phyloP scores from a whole-genome alignment of 2,888 invertebrate genomes.

The Andrena praecox region DNA sequence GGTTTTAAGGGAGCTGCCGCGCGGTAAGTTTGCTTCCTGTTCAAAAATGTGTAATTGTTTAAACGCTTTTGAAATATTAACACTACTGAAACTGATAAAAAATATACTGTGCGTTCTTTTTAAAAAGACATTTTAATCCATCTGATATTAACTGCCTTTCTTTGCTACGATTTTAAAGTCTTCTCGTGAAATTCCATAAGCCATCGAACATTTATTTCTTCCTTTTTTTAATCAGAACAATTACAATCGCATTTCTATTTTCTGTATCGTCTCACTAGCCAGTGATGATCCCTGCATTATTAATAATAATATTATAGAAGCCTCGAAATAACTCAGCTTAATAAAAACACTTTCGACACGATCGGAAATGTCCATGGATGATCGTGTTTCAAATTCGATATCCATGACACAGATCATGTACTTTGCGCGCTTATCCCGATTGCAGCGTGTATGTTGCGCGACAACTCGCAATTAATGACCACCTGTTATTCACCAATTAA shows the following conservation, averaged over 20 bases:
- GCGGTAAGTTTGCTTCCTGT: neutral
- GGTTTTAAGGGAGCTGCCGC: conserved; percentile 5
- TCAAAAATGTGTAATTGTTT: conserved; percentile 1
- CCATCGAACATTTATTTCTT: too few relatives aligned
- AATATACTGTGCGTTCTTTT: neutral
- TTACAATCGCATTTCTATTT: too few relatives aligned
- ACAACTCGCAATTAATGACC: conserved; percentile 1
- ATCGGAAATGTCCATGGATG: neutral
- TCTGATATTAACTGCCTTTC: too few relatives aligned
- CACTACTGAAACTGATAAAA: neutral
- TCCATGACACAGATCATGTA: neutral
- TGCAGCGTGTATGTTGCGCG: neutral
- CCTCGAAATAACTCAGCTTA: neutral
- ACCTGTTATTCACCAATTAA: conserved; percentile 31
- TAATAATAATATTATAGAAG: too few relatives aligned
- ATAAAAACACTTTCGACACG: neutral
- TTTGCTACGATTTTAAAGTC: too few relatives aligned
- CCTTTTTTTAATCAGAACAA: too few relatives aligned
- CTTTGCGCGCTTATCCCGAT: neutral
- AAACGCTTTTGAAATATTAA: neutral
- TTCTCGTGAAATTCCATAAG: too few relatives aligned
- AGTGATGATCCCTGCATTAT: too few relatives aligned
- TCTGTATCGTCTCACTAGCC: too few relatives aligned
- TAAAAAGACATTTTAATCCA: neutral
- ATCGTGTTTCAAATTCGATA: neutral